These are phyloP conservation scores for Cranoglanis bouderius DNA, from an alignment of 2,113 vertebrate species.

Conservation along the genomic window DNA sequence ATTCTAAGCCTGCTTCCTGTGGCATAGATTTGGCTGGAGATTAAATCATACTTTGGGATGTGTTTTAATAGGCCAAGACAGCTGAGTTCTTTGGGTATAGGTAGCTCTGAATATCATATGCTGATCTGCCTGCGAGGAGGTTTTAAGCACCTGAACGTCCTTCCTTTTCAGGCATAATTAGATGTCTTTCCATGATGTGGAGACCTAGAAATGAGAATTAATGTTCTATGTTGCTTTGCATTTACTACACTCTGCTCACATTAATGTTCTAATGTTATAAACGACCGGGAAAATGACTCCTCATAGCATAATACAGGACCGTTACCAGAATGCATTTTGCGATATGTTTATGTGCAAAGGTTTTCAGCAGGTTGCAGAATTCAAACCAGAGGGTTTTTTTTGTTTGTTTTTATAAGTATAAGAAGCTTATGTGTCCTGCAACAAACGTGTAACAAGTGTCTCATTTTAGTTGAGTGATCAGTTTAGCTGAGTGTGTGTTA, in stretches of 20 bases:
- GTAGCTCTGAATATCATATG: slow-evolving; percentile 32
- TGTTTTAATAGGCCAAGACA: not conserved
- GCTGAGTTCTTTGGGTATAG: not conserved
- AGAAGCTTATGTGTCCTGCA: no score
- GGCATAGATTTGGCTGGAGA: not conserved
- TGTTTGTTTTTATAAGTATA: no score
- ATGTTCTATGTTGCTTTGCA: not conserved
- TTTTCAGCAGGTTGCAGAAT: not conserved
- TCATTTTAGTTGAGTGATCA: not conserved
- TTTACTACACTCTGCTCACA: not conserved
- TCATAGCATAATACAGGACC: not conserved
- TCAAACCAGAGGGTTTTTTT: no score
- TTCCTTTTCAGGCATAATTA: no score
- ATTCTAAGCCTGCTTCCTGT: slow-evolving; percentile 49
- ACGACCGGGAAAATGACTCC: not conserved
- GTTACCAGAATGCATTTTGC: not conserved
- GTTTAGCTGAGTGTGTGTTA: not conserved
- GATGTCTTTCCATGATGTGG: not conserved
- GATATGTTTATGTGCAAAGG: not conserved
- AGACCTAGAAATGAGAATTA: not conserved
- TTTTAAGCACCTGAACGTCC: not conserved
- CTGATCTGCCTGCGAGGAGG: not conserved
- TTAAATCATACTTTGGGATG: slow-evolving; percentile 15
- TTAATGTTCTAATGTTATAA: not conserved
- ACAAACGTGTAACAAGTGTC: no score